Percentiles rank a stretch among this genome's conserved stretches.
phyloP scores from a whole-genome alignment of 2,113 vertebrate genomes.

The Boleophthalmus pectinirostris region DNA sequence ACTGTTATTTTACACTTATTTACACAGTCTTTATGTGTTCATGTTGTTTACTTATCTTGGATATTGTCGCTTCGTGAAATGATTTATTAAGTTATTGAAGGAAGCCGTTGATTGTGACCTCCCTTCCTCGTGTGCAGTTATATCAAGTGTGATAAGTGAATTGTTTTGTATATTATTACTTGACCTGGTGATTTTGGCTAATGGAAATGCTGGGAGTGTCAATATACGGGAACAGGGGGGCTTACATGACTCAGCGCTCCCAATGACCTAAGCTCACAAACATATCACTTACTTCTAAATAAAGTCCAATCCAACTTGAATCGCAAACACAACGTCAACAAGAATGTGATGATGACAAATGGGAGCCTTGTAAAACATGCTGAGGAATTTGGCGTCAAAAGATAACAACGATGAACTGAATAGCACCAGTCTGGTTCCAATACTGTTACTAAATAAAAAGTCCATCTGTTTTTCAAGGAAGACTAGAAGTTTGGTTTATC shows the following conservation, averaged over 20 bases:
- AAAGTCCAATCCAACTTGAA: constrained; percentile 16
- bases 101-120: constrained; percentile 10
- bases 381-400: neutral
- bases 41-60: neutral
- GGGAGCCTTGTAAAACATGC: neutral
- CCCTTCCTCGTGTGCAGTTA: neutral
- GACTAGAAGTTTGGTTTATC: neutral
- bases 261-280: constrained; percentile 33
- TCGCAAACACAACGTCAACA: constrained; percentile 36
- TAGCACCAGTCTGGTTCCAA: neutral
- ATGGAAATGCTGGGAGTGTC: neutral
- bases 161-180: neutral
- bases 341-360: constrained; percentile 10
- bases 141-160: neutral
- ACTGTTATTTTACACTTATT: neutral
- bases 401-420: constrained; percentile 8
- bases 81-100: constrained; percentile 1
- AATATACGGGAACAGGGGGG: constrained; percentile 3
- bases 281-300: constrained; percentile 38
- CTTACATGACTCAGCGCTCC: constrained; percentile 33
- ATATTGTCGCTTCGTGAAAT: too few relatives aligned
- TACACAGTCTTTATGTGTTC: neutral
- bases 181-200: constrained; percentile 2
- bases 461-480: neutral
- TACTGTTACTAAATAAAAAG: neutral